Percentiles rank a stretch among this genome's conserved stretches.
Conservation (phyloP, 1,140 invertebrate species). For the Pogonus chalceus region DNA sequence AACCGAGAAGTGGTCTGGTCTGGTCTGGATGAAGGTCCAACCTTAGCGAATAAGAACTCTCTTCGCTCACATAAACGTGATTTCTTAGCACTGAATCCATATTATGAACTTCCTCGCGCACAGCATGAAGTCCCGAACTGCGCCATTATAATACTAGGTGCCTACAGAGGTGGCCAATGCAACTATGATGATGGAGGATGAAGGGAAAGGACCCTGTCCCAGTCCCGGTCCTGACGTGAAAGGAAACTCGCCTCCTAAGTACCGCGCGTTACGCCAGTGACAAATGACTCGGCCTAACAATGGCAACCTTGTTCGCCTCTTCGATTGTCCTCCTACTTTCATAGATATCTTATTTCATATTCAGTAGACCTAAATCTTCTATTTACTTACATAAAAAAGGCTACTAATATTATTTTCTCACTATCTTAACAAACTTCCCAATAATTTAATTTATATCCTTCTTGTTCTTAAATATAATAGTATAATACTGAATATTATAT, state of each 20-base stretch:
- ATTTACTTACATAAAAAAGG: too few species aligned
- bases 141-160: not conserved
- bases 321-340: not conserved
- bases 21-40: not conserved
- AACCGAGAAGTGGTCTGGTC: not conserved
- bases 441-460: too few species aligned
- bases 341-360: too few species aligned
- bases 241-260: slow-evolving; percentile 16
- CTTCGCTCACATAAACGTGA: not conserved
- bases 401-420: too few species aligned
- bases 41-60: not conserved
- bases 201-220: slow-evolving; percentile 8
- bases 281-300: slow-evolving; percentile 18
- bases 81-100: slow-evolving; percentile 11
- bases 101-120: slow-evolving; percentile 15
- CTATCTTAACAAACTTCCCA: too few species aligned
- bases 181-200: slow-evolving; percentile 10
- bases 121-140: not conserved
- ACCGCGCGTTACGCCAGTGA: slow-evolving; percentile 13
- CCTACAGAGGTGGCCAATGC: not conserved
- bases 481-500: too few species aligned
- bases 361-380: too few species aligned
- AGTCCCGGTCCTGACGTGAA: slow-evolving; percentile 18
- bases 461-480: too few species aligned
- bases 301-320: slow-evolving; percentile 12